Base-by-base conservation (phyloP, 2,113 vertebrate species). In the Progne subis region DNA sequence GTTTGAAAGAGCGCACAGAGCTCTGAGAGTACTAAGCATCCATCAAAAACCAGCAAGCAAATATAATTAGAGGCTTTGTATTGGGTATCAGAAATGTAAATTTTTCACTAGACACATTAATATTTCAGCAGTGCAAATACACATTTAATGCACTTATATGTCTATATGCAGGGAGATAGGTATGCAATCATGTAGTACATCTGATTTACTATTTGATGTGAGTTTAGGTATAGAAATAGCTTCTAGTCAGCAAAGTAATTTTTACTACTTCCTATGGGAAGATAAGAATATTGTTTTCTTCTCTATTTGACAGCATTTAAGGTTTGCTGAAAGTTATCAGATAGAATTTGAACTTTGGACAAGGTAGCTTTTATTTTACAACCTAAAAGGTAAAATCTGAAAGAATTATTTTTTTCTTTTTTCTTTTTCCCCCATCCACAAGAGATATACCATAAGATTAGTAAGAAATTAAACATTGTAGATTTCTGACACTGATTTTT, bases 391-490 rank as follows among this genome's bases (percentile, higher is more conserved):
- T 53, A 72, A 92, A 90, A 55, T 67, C 18, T 68, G 49, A 63
- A 86, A 34, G 39, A 84, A 78, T 37, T 1, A 67, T 49, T 18
- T 21, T 82, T 63, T 26, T 18, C 4, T 20, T 52, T 39, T n/a
- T 18, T 26, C 0, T 14, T 32, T 34, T 18, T 9, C 0, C 2
- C 4, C 16, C 14, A 31, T 32, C 34, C 34, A 29, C 16, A 44
- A 44, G 21, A 55, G 19, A 61, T 79, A 71, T 31, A 61, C 11
- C 4, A 12, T 14, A 16, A 67, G 57, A 39, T 50, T 83, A 82
- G 14, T 29, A 78, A 72, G 20, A 60, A 74, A 53, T 18, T 50
- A 63, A 89, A 31, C 14, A 15, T 8, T 77, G 43, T 32, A 8
- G 8, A 53, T 88, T 90, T 65, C n/a, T 83, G 59, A 63, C 83